These are phyloP conservation scores for Bathybates hornii DNA, from an alignment of 2,113 vertebrate genomes.

Conservation along the genomic window DNA sequence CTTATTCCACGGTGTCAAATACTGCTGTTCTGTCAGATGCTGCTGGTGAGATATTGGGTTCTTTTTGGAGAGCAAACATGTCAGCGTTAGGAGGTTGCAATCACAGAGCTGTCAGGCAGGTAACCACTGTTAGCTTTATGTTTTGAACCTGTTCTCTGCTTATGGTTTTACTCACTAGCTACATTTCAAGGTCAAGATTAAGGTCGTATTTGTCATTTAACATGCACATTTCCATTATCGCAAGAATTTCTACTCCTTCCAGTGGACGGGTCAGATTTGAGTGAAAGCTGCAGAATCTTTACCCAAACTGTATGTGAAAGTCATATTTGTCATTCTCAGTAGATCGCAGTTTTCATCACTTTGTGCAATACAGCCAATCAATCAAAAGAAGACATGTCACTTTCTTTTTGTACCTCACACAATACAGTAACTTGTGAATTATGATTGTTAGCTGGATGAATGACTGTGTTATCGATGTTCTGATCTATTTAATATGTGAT, in stretches of 20 bases:
- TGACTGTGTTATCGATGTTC: background rate
- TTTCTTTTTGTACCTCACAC: background rate
- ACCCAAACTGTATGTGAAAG: background rate
- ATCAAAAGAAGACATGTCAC: rapidly evolving
- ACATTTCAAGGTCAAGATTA: rapidly evolving
- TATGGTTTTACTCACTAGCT: background rate
- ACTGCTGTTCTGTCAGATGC: background rate
- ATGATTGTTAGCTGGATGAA: background rate
- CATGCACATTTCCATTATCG: rapidly evolving
- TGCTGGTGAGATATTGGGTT: background rate
- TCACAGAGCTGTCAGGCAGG: background rate
- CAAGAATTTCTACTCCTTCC: background rate
- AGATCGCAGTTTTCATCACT: background rate
- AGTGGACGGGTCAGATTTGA: background rate
- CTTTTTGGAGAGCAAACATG: background rate
- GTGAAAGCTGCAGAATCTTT: background rate
- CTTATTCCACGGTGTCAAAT: background rate
- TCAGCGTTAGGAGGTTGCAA: background rate
- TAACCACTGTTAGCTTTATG: background rate
- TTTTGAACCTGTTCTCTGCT: background rate
- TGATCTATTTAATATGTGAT: background rate
- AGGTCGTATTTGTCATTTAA: background rate
- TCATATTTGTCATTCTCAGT: background rate
- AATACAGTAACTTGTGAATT: background rate
- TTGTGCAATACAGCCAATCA: background rate